These are phyloP conservation scores for Schizotus pectinicornis DNA, from an alignment of 2,888 invertebrate species.

Conservation along the genomic window DNA sequence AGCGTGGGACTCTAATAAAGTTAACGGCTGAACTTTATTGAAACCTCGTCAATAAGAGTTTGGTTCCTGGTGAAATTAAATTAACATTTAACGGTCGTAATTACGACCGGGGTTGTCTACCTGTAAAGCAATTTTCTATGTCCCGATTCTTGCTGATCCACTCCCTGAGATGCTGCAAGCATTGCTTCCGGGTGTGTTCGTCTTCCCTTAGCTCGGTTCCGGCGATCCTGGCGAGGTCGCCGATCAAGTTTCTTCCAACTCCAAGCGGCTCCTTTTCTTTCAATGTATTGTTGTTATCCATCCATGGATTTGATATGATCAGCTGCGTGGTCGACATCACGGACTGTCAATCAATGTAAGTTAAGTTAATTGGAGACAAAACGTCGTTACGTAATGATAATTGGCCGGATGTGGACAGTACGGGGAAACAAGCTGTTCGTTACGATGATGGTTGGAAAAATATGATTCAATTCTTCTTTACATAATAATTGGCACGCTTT, in stretches of 20 bases:
- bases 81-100: neutral
- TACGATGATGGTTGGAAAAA: too few relatives aligned
- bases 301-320: conserved; percentile 49
- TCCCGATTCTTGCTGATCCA: conserved; percentile 76
- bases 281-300: conserved; percentile 17
- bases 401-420: too few relatives aligned
- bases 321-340: conserved; percentile 50
- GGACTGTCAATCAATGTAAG: neutral
- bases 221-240: conserved; percentile 61
- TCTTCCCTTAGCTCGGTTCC: conserved; percentile 75
- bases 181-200: conserved; percentile 67
- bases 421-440: too few relatives aligned
- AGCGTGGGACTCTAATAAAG: too few relatives aligned
- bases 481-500: too few relatives aligned
- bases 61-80: too few relatives aligned
- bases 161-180: conserved; percentile 68
- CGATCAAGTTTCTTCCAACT: conserved; percentile 17
- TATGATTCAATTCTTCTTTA: too few relatives aligned
- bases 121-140: conserved; percentile 70
- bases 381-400: too few relatives aligned
- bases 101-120: conserved; percentile 52
- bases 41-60: too few relatives aligned
- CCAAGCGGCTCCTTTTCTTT: conserved; percentile 13
- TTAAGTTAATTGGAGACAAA: neutral
- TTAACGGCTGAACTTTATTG: too few relatives aligned